phyloP scores from a whole-genome alignment of 2,113 vertebrate species.

The Hydrolagus affinis region DNA sequence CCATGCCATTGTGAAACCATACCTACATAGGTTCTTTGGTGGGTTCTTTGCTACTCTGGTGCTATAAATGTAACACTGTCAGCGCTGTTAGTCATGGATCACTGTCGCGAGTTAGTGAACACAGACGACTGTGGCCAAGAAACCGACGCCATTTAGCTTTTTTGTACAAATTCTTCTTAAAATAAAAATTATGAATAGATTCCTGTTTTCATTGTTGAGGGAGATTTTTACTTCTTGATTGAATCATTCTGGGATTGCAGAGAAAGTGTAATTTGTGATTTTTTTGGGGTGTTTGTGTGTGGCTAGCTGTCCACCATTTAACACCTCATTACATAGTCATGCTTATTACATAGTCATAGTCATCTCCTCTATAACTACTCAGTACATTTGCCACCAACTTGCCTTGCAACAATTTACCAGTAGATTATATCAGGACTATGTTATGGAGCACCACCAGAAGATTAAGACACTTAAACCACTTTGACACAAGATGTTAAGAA shows the following conservation, averaged over 20 bases:
- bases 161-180: neutral
- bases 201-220: neutral
- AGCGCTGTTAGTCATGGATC: neutral
- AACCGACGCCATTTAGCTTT: neutral
- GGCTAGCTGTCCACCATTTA: neutral
- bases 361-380: neutral
- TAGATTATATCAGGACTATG: neutral
- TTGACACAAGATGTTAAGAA: neutral
- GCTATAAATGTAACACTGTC: neutral
- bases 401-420: neutral
- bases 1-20: neutral
- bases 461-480: neutral
- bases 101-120: neutral
- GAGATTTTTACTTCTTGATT: too few species aligned
- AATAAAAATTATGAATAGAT: neutral
- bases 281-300: neutral
- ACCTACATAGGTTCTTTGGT: neutral
- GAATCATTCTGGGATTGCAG: too few species aligned
- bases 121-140: neutral
- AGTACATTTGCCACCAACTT: neutral
- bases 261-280: neutral
- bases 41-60: neutral
- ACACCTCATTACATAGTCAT: neutral
- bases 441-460: neutral
- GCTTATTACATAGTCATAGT: neutral